A percentile compares a stretch with the other conserved stretches of the same genome.
These are phyloP conservation scores for Ceramica pisi DNA, from an alignment of 2,888 invertebrate genomes.

Conservation along the genomic window DNA sequence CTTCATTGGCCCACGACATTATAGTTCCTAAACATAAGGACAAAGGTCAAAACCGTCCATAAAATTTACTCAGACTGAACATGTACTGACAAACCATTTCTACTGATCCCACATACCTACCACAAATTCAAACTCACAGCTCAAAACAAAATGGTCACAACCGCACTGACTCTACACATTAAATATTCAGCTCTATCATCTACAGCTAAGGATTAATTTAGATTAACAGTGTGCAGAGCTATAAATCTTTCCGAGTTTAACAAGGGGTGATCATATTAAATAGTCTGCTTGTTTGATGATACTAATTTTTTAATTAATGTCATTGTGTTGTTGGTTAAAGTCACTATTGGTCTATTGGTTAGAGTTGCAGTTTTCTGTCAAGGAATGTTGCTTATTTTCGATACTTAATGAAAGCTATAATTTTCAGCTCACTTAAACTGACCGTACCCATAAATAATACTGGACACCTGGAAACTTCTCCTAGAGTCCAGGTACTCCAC, in stretches of 20 bases:
- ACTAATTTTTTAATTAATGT: constrained; percentile 46
- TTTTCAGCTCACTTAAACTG: background rate
- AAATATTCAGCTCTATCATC: background rate
- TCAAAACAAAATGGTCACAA: constrained; percentile 14
- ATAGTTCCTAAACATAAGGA: too few relatives aligned
- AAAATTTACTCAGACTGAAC: background rate
- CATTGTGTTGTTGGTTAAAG: constrained; percentile 2
- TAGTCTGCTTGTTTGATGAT: constrained; percentile 33
- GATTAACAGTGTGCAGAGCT: background rate
- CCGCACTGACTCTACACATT: background rate
- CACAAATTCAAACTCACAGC: background rate
- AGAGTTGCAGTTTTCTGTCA: background rate
- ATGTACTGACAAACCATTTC: background rate
- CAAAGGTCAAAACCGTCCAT: too few relatives aligned
- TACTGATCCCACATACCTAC: constrained; percentile 21
- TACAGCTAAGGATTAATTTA: fast-evolving
- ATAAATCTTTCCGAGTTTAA: constrained; percentile 36
- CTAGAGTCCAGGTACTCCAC: too few relatives aligned
- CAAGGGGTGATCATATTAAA: constrained; percentile 43
- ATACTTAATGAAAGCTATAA: background rate
- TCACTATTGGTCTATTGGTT: background rate
- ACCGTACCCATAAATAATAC: background rate
- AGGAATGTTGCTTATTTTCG: too few relatives aligned
- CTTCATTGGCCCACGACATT: background rate
- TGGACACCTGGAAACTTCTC: background rate